Evolutionary conservation across 2,797 vertebrate genomes (phyloP).

Genomic region (Micrastur ruficollis): DNA sequence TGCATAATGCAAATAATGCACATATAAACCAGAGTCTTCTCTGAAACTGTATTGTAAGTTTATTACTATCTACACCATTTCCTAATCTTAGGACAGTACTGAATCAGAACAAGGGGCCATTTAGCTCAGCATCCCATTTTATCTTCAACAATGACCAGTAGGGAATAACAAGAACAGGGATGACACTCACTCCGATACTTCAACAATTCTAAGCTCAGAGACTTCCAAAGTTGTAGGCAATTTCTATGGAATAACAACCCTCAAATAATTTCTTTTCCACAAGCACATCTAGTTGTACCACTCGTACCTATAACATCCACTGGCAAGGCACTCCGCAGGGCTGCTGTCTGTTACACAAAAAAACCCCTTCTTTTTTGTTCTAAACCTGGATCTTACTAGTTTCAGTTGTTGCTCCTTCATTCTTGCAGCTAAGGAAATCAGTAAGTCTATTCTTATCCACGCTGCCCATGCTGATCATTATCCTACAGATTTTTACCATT

Average conservation of each 20-base stretch:
- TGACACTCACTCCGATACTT: neutral
- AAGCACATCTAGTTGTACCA: neutral
- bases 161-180: neutral
- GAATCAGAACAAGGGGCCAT: neutral
- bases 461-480: neutral
- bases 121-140: neutral
- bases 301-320: neutral
- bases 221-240: neutral
- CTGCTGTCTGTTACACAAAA: neutral
- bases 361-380: neutral
- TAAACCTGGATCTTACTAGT: neutral
- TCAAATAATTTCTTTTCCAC: neutral
- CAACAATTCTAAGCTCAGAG: neutral
- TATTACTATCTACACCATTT: neutral
- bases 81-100: neutral
- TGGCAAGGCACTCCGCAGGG: neutral
- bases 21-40: neutral
- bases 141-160: neutral
- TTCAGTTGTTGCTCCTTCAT: neutral
- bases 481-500: neutral
- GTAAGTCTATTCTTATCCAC: neutral
- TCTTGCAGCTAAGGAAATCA: neutral
- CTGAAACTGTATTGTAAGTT: neutral
- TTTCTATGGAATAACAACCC: neutral
- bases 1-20: neutral